These are phyloP conservation scores for Cylloceria caligata DNA, from an alignment of 2,888 invertebrate genomes.

Conservation along the genomic window DNA sequence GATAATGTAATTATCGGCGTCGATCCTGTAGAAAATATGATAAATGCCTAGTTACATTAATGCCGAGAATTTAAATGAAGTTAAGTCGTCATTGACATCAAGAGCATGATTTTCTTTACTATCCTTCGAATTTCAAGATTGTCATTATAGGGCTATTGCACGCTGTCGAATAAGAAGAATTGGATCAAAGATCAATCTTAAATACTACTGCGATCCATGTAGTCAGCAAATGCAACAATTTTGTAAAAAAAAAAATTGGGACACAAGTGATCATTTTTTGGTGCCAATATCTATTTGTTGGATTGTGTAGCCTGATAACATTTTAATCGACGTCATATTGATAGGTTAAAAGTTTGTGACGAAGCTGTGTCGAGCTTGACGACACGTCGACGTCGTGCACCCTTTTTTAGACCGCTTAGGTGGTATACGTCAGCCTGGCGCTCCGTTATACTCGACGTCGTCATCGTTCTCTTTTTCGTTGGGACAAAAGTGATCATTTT, in stretches of 20 bases:
- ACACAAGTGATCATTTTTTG: too few relatives aligned
- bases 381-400: background rate
- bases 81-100: background rate
- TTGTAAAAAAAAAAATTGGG: too few relatives aligned
- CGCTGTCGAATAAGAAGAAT: too few relatives aligned
- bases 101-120: too few relatives aligned
- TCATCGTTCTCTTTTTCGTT: conserved; percentile 32
- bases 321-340: conserved; percentile 2
- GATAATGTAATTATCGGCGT: conserved; percentile 36
- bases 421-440: conserved; percentile 16
- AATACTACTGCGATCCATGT: too few relatives aligned
- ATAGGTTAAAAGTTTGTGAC: too few relatives aligned
- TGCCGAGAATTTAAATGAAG: background rate
- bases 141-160: background rate
- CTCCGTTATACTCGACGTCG: conserved; percentile 12
- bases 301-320: background rate
- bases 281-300: background rate
- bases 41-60: conserved; percentile 24
- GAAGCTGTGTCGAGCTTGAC: conserved; percentile 10
- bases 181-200: too few relatives aligned
- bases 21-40: conserved; percentile 22
- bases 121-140: too few relatives aligned
- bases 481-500: too few relatives aligned
- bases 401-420: background rate
- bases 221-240: too few relatives aligned